Percentiles rank a stretch among this genome's conserved stretches.
phyloP scores from a whole-genome alignment of 2,113 vertebrate species.

The Poecile atricapillus region DNA sequence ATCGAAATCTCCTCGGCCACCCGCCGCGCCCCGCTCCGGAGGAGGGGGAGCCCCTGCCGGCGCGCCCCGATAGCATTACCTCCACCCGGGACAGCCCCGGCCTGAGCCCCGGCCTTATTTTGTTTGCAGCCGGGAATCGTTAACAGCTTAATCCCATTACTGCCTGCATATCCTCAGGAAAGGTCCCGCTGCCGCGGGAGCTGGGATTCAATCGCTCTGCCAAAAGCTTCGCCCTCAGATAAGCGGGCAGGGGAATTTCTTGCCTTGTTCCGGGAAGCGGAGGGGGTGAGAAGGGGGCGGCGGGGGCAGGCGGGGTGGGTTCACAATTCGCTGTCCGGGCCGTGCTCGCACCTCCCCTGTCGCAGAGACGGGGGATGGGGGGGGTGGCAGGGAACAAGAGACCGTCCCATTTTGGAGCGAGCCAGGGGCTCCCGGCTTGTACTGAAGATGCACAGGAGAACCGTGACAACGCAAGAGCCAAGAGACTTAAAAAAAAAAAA shows the following conservation, averaged over 20 bases:
- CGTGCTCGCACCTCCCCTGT: neutral
- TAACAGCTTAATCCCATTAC: slow-evolving; percentile 59
- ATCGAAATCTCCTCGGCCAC: neutral
- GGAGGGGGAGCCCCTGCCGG: no score
- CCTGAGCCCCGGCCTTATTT: neutral
- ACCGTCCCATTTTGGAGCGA: rapidly evolving
- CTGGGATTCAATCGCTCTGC: neutral
- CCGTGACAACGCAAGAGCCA: rapidly evolving
- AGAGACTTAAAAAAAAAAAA: neutral
- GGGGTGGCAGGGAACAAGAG: rapidly evolving
- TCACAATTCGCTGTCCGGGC: neutral
- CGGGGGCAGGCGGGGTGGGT: rapidly evolving
- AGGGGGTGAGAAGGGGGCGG: neutral
- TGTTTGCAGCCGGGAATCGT: neutral
- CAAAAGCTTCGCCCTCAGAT: neutral
- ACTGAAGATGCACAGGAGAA: neutral
- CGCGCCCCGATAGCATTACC: neutral
- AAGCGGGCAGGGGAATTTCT: neutral
- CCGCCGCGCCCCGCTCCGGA: neutral
- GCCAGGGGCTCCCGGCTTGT: rapidly evolving
- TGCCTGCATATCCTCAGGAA: slow-evolving; percentile 52
- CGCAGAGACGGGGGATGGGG: rapidly evolving
- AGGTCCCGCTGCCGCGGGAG: neutral
- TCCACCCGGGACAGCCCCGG: neutral
- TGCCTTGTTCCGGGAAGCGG: neutral